Evolutionary conservation across 2,888 invertebrate species (phyloP).

Genomic region (Lasioglossum calceatum): DNA sequence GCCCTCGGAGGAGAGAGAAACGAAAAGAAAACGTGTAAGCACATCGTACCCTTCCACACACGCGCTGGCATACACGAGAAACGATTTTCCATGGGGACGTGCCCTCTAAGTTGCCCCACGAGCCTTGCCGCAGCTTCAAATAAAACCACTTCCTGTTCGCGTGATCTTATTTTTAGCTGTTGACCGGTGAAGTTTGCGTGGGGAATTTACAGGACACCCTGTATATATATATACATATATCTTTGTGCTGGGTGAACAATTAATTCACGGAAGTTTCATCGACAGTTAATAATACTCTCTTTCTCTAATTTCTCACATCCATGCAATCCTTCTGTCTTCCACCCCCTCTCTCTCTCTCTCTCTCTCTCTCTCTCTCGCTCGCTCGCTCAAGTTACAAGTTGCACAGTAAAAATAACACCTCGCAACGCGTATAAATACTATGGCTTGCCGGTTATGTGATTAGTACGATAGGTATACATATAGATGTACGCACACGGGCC

Average conservation of each 20-base stretch:
- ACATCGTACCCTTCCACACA: background rate
- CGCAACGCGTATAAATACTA: conserved; percentile 74
- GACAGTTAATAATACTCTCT: conserved; percentile 46
- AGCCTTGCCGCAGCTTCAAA: background rate
- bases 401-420: conserved; percentile 72
- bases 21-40: background rate
- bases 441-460: conserved; percentile 70
- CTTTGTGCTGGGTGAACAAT: conserved; percentile 78
- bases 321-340: background rate
- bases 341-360: conserved; percentile 11
- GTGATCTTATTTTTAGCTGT: background rate
- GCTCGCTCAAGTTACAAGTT: conserved; percentile 31
- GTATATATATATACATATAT: conserved; percentile 26
- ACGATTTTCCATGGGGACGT: background rate
- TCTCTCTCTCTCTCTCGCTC: background rate
- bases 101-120: background rate
- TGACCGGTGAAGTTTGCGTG: background rate
- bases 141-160: background rate
- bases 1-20: conserved; percentile 3
- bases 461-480: conserved; percentile 72
- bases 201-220: background rate
- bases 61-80: background rate
- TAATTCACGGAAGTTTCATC: conserved; percentile 74
- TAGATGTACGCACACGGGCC: conserved; percentile 62
- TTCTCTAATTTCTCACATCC: conserved; percentile 19